Conservation (phyloP, 2,888 invertebrate genomes). For the Drosophila rellima region DNA sequence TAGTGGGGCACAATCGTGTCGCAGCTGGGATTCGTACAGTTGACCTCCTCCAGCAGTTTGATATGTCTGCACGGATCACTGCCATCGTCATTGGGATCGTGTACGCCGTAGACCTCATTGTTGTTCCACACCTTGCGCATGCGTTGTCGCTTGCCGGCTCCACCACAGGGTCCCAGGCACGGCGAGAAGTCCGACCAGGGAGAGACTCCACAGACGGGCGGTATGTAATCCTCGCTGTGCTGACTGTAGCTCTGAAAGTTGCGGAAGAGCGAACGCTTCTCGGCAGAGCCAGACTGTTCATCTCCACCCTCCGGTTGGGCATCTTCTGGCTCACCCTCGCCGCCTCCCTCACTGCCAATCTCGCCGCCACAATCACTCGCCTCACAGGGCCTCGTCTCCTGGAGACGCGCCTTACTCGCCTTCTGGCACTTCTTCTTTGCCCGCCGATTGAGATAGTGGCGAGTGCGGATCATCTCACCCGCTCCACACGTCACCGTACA, state of each 20-base stretch:
- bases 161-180: slow-evolving; percentile 92
- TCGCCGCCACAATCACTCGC: slow-evolving; percentile 84
- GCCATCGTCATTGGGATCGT: slow-evolving; percentile 67
- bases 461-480: slow-evolving; percentile 90
- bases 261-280: slow-evolving; percentile 71
- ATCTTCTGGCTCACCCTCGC: slow-evolving; percentile 35
- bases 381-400: slow-evolving; percentile 86
- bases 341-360: slow-evolving; percentile 59
- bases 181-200: slow-evolving; percentile 94
- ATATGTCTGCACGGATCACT: slow-evolving; percentile 83
- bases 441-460: slow-evolving; percentile 88
- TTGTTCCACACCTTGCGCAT: slow-evolving; percentile 83
- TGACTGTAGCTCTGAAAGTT: slow-evolving; percentile 82
- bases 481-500: slow-evolving; percentile 91
- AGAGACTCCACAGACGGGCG: slow-evolving; percentile 88
- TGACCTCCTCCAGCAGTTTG: slow-evolving; percentile 81
- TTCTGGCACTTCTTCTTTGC: slow-evolving; percentile 89
- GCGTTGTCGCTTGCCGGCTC: slow-evolving; percentile 89
- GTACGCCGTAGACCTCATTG: slow-evolving; percentile 80
- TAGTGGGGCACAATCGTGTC: slow-evolving; percentile 78
- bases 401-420: slow-evolving; percentile 85
- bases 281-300: slow-evolving; percentile 55
- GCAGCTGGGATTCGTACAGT: slow-evolving; percentile 82
- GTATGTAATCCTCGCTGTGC: slow-evolving; percentile 80
- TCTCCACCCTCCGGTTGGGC: slow-evolving; percentile 44